A percentile compares a stretch with the other conserved stretches of the same genome.
Evolutionary conservation across 2,888 invertebrate species (phyloP).

Genomic region (Parascotia fuliginaria): DNA sequence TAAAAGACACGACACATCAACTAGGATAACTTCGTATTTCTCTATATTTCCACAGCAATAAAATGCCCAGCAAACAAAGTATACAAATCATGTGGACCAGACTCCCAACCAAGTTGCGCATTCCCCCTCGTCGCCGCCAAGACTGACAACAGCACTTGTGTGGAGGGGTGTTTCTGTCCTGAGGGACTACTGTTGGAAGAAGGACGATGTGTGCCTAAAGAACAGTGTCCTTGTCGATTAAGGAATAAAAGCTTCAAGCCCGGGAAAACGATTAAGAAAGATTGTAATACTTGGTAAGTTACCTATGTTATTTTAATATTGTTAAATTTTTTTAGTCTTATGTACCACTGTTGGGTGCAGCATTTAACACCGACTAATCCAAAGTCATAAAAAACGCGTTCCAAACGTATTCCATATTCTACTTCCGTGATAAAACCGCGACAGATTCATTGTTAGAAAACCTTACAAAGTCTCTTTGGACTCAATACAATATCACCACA

Average conservation of each 20-base stretch:
- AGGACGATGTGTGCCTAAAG: constrained; percentile 89
- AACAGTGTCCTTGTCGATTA: constrained; percentile 92
- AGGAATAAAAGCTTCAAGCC: constrained; percentile 90
- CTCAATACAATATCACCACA: too few relatives aligned
- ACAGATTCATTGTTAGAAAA: too few relatives aligned
- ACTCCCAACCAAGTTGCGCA: constrained; percentile 90
- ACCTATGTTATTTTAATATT: too few relatives aligned
- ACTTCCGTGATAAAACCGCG: too few relatives aligned
- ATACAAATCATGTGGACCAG: constrained; percentile 92
- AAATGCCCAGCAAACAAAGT: constrained; percentile 90
- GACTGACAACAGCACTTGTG: constrained; percentile 85
- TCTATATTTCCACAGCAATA: constrained; percentile 86
- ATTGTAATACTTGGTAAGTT: constrained; percentile 93
- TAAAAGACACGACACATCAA: too few relatives aligned
- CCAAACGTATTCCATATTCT: too few relatives aligned
- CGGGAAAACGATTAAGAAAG: constrained; percentile 89
- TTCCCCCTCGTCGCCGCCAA: constrained; percentile 63
- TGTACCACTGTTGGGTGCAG: too few relatives aligned
- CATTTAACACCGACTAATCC: too few relatives aligned
- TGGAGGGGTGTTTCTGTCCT: constrained; percentile 96
- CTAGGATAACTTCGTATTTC: neutral
- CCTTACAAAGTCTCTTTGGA: too few relatives aligned
- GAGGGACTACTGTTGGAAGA: constrained; percentile 90
- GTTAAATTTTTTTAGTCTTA: too few relatives aligned
- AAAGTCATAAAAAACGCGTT: too few relatives aligned